Base-by-base conservation (phyloP, 2,113 vertebrate species). In the Zosterops borbonicus region DNA sequence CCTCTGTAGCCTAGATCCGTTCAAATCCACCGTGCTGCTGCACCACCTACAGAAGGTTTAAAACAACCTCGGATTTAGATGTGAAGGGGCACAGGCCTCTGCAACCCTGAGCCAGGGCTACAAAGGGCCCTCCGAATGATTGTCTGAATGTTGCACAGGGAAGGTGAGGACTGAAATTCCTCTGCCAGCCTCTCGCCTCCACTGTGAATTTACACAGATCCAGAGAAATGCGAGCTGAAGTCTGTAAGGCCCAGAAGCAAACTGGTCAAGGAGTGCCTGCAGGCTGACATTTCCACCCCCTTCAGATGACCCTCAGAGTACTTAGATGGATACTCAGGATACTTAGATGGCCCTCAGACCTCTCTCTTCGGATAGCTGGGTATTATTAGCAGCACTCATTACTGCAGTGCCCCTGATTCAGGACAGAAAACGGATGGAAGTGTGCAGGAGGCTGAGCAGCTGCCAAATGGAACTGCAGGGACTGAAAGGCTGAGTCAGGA, bases 81-180 rank as follows among this genome's bases (percentile, higher is more conserved):
- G 20, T 6, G 76, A 58, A 83, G 53, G 33, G 74, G 41, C 47
- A 60, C 22, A 10, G 1, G 19, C 27, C n/a, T 55, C 58, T 29
- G 33, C 50, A 46, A 11, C 25, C 68, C 63, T 3, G 37, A 46
- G 62, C 83, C 78, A 49, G 37, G 37, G 24, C 60, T 17, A 33
- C 24, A 3, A 20, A 47, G 55, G 29, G 31, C 16, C 31, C 81
- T 55, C n/a, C 0, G 1, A 67, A 14, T 4, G 10, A 17, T 18
- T 9, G 28, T 21, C 47, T 33, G 44, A 31, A 12, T 15, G 24
- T 6, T 20, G 23, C 35, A 47, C 37, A 17, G n/a, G 7, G 55
- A 23, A 29, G 28, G 31, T 0, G 42, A 91, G 64, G 31, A 62
- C 0, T 25, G 31, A 22, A 65, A 73, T 3, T 24, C 63, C 58